Evolutionary conservation across 2,113 vertebrate species (phyloP).

Genomic region (Sylvia atricapilla): DNA sequence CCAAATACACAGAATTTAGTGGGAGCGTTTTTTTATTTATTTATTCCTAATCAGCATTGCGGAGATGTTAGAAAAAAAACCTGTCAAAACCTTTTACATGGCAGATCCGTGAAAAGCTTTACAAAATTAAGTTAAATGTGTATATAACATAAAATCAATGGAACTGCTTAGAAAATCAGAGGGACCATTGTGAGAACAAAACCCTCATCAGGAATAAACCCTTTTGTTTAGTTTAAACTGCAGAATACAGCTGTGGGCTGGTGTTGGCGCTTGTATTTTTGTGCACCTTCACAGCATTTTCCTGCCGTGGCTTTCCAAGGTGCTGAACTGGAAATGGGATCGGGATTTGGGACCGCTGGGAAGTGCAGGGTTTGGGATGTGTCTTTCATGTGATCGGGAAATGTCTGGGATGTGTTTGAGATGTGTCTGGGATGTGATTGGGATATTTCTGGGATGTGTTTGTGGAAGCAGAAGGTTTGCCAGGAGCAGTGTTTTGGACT

Average conservation of each 20-base stretch:
- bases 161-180: not conserved
- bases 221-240: not conserved
- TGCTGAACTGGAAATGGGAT: not conserved
- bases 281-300: not conserved
- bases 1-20: not conserved
- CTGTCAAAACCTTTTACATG: not conserved
- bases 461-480: not conserved
- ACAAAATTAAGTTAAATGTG: not conserved
- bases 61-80: not conserved
- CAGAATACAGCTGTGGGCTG: not conserved
- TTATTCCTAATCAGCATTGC: not conserved
- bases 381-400: too few species aligned
- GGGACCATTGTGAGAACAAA: not conserved
- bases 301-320: not conserved
- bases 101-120: not conserved
- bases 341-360: rapidly evolving
- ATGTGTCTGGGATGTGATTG: too few species aligned
- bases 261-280: not conserved
- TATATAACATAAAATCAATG: not conserved
- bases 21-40: not conserved
- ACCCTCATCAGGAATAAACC: not conserved
- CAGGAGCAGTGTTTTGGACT: not conserved
- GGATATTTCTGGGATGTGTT: too few species aligned
- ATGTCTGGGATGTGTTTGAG: too few species aligned
- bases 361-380: rapidly evolving